phyloP scores from a whole-genome alignment of 2,888 invertebrate genomes.

The Drosophila quinaria region DNA sequence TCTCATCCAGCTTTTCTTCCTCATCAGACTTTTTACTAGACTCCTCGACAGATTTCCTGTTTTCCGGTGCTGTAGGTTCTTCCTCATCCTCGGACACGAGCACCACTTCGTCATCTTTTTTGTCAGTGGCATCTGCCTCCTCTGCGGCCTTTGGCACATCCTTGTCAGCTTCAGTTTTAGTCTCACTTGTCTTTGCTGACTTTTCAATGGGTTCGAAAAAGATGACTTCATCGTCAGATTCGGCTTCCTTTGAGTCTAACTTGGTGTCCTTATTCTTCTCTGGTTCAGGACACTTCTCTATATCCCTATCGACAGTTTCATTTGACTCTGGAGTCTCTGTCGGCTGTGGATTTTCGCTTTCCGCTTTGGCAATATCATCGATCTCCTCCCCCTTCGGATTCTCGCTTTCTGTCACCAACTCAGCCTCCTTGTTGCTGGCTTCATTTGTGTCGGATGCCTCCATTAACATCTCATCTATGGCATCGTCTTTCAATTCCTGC shows the following conservation, averaged over 20 bases:
- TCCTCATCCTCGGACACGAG: constrained; percentile 73
- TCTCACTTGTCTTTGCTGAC: constrained; percentile 3
- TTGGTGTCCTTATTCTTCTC: not conserved
- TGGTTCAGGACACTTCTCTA: not conserved
- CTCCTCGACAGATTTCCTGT: constrained; percentile 6
- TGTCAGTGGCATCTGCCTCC: not conserved
- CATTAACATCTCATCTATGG: constrained; percentile 7
- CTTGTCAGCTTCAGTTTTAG: not conserved
- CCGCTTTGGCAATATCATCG: not conserved
- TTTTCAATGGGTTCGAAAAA: constrained; percentile 74
- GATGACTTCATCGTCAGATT: constrained; percentile 79
- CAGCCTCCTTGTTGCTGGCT: not conserved
- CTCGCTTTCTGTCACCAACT: not conserved
- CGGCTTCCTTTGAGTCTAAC: constrained; percentile 28
- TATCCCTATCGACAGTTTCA: not conserved
- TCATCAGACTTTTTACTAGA: constrained; percentile 4
- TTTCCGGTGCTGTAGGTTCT: constrained; percentile 30
- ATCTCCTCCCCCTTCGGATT: not conserved
- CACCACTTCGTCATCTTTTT: constrained; percentile 65
- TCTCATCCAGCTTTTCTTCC: not conserved
- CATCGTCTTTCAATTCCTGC: constrained; percentile 26
- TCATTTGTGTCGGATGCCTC: constrained; percentile 5
- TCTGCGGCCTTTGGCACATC: constrained; percentile 9
- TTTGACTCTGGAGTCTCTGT: not conserved
- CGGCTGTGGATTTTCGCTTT: not conserved